These are phyloP conservation scores for Osmerus mordax DNA, from an alignment of 2,113 vertebrate species.

Conservation along the genomic window DNA sequence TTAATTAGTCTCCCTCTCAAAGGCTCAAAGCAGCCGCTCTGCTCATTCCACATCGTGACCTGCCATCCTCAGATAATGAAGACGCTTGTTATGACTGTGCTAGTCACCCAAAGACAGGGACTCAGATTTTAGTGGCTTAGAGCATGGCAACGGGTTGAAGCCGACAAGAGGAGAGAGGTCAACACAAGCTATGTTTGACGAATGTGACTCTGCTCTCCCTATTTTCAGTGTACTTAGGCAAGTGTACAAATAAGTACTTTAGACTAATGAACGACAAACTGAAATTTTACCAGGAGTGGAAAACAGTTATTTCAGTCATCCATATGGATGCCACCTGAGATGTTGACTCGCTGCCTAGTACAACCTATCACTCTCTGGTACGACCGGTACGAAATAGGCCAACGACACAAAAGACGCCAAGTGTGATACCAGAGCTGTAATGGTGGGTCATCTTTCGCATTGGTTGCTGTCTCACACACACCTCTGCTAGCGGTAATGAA, in stretches of 20 bases:
- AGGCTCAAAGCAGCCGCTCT: constrained; percentile 53
- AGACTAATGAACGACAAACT: too few species aligned
- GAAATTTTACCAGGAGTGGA: too few species aligned
- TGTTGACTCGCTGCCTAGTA: too few species aligned
- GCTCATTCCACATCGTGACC: constrained; percentile 56
- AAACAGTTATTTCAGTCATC: too few species aligned
- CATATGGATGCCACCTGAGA: too few species aligned
- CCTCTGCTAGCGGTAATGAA: constrained; percentile 44
- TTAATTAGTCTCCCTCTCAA: constrained; percentile 67
- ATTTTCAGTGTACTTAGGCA: constrained; percentile 12
- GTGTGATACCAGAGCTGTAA: neutral
- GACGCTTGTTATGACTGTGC: constrained; percentile 46
- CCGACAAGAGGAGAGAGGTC: constrained; percentile 17
- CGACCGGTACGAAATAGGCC: neutral
- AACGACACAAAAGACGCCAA: neutral
- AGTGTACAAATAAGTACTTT: too few species aligned
- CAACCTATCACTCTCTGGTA: neutral
- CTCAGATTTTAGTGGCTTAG: constrained; percentile 38
- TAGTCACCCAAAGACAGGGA: constrained; percentile 38
- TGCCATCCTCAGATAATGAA: constrained; percentile 63
- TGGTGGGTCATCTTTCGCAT: neutral
- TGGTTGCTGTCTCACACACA: constrained; percentile 30
- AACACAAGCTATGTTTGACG: constrained; percentile 30
- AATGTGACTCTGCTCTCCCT: constrained; percentile 15
- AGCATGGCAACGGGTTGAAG: constrained; percentile 45